These are phyloP conservation scores for Leptinotarsa juncta DNA, from an alignment of 2,888 invertebrate species.

Conservation along the genomic window DNA sequence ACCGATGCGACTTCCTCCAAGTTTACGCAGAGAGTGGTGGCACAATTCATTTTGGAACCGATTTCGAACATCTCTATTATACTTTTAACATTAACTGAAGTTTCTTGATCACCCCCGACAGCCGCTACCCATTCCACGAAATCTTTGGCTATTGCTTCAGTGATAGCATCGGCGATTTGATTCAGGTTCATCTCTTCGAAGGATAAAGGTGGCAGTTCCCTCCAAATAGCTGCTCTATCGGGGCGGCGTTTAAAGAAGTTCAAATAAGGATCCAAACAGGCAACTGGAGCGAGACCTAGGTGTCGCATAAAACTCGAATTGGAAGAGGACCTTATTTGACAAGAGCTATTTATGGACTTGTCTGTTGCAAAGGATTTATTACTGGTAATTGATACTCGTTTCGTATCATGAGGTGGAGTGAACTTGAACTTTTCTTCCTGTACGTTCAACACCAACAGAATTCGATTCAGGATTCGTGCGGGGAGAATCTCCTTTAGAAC, in stretches of 20 bases:
- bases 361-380: neutral
- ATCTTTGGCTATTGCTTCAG: conserved; percentile 59
- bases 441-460: conserved; percentile 42
- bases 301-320: conserved; percentile 19
- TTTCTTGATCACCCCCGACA: conserved; percentile 53
- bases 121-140: conserved; percentile 62
- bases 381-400: neutral
- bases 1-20: conserved; percentile 72
- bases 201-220: conserved; percentile 58
- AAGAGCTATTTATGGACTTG: neutral
- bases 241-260: conserved; percentile 60
- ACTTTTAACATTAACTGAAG: conserved; percentile 56
- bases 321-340: neutral
- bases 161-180: conserved; percentile 61
- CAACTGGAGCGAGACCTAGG: conserved; percentile 12
- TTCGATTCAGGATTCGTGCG: conserved; percentile 37
- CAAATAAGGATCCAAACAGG: conserved; percentile 49
- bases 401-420: neutral
- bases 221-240: conserved; percentile 61
- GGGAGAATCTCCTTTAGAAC: conserved; percentile 51
- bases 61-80: conserved; percentile 67
- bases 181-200: conserved; percentile 55
- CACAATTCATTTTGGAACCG: conserved; percentile 71
- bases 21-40: conserved; percentile 68
- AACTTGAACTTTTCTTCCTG: neutral